phyloP scores from a whole-genome alignment of 2,888 invertebrate genomes.

The Dasysyrphus tricinctus region DNA sequence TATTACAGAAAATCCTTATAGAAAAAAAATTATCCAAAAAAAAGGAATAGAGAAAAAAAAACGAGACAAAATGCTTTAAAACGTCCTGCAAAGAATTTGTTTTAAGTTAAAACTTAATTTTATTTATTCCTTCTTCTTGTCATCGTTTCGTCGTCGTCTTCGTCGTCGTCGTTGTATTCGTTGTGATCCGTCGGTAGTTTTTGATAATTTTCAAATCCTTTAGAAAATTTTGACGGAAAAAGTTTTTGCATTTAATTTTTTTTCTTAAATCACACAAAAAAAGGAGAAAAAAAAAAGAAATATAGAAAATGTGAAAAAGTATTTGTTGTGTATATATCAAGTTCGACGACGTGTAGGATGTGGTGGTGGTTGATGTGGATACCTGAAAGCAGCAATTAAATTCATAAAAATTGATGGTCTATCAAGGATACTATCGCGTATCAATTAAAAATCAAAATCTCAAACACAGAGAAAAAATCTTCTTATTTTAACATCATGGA shows the following conservation, averaged over 20 bases:
- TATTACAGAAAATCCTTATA: slow-evolving; percentile 17
- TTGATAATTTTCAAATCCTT: slow-evolving; percentile 41
- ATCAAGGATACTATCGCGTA: slow-evolving; percentile 51
- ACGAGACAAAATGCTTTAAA: slow-evolving; percentile 51
- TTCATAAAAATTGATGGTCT: slow-evolving; percentile 51
- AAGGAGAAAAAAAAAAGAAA: not conserved
- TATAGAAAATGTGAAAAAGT: slow-evolving; percentile 44
- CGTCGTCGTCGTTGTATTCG: slow-evolving; percentile 2
- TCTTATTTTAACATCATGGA: slow-evolving; percentile 47
- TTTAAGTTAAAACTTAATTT: slow-evolving; percentile 49
- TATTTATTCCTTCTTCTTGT: slow-evolving; percentile 7
- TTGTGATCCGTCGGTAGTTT: slow-evolving; percentile 60
- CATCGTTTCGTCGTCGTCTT: slow-evolving; percentile 14
- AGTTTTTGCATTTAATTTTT: slow-evolving; percentile 19
- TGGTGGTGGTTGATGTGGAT: slow-evolving; percentile 41
- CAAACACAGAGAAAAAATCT: slow-evolving; percentile 43
- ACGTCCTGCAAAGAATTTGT: slow-evolving; percentile 53
- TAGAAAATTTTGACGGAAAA: not conserved
- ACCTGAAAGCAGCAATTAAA: slow-evolving; percentile 63
- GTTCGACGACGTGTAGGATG: slow-evolving; percentile 45
- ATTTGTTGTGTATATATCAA: slow-evolving; percentile 18
- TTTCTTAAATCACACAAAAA: slow-evolving; percentile 5
- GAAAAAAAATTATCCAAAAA: slow-evolving; percentile 4
- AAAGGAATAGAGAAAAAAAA: slow-evolving; percentile 36
- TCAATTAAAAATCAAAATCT: slow-evolving; percentile 63